Evolutionary conservation across 2,113 vertebrate species (phyloP).

Genomic region (Conger conger): DNA sequence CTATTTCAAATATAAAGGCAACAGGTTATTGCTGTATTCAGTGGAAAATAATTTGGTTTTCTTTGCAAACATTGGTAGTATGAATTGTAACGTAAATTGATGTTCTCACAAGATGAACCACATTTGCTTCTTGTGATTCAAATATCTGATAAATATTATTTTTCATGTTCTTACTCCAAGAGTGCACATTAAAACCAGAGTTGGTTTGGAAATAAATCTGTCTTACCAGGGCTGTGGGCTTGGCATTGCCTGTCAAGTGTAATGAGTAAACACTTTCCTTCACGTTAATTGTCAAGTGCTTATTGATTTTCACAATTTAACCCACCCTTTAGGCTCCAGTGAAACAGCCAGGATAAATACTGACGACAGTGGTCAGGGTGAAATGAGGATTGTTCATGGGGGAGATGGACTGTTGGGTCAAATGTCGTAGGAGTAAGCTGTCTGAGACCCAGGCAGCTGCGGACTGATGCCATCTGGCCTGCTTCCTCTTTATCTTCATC

Average conservation of each 20-base stretch:
- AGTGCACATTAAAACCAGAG: too few relatives aligned
- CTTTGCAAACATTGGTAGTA: too few relatives aligned
- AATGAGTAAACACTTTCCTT: too few relatives aligned
- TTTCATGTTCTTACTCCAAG: too few relatives aligned
- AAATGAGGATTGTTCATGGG: not conserved
- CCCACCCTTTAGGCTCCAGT: too few relatives aligned
- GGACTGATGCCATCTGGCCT: not conserved
- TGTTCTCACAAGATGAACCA: not conserved
- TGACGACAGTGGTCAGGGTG: not conserved
- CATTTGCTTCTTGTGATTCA: not conserved
- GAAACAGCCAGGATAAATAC: not conserved
- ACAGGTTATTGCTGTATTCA: not conserved
- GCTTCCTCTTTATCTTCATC: not conserved
- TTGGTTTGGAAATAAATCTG: too few relatives aligned
- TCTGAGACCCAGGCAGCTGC: not conserved
- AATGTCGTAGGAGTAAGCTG: not conserved
- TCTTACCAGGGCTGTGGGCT: too few relatives aligned
- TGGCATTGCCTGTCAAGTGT: too few relatives aligned
- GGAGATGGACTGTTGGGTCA: not conserved
- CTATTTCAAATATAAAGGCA: not conserved
- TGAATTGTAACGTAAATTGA: too few relatives aligned
- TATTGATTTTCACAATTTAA: too few relatives aligned
- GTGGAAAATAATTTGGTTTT: not conserved
- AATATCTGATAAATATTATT: too few relatives aligned
- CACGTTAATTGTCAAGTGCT: too few relatives aligned